Evolutionary conservation across 2,113 vertebrate species (phyloP).

Genomic region (Oxyruncus cristatus): DNA sequence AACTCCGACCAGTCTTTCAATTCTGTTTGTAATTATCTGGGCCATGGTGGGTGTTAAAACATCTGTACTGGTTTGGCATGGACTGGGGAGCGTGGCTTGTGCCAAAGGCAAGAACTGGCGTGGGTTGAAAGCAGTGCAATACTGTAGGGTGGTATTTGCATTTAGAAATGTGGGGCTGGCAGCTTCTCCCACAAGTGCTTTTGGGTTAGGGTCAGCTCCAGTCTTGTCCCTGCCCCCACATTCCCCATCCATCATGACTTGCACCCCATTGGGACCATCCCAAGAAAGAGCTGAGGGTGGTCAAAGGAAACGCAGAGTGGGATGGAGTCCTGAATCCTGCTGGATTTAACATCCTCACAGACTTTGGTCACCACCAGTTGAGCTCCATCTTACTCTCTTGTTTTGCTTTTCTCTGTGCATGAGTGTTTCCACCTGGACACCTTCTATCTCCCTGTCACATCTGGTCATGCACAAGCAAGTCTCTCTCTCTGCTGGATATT

Average conservation of each 20-base stretch:
- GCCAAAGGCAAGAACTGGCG: conserved; percentile 19
- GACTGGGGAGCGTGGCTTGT: not conserved
- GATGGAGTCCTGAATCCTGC: not conserved
- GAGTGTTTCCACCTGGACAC: not conserved
- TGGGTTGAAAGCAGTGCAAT: conserved; percentile 35
- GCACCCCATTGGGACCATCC: not conserved
- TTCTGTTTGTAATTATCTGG: conserved; percentile 55
- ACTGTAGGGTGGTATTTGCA: not conserved
- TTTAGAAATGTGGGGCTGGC: not conserved
- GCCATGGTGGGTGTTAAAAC: conserved; percentile 52
- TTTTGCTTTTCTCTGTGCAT: not conserved
- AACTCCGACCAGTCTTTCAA: not conserved
- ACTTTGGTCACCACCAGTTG: not conserved
- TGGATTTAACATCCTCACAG: not conserved
- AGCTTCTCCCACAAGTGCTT: not conserved
- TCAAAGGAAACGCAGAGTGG: not conserved
- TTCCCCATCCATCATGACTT: not conserved
- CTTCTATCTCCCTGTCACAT: not conserved
- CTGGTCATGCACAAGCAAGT: not conserved
- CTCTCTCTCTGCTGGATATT: not conserved
- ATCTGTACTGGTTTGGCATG: conserved; percentile 67
- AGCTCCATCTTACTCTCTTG: not conserved
- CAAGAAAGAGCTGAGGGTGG: not conserved
- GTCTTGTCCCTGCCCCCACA: not conserved
- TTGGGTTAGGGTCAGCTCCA: not conserved